Base-by-base conservation (phyloP, 2,113 vertebrate genomes). In the Pseudopipra pipra region DNA sequence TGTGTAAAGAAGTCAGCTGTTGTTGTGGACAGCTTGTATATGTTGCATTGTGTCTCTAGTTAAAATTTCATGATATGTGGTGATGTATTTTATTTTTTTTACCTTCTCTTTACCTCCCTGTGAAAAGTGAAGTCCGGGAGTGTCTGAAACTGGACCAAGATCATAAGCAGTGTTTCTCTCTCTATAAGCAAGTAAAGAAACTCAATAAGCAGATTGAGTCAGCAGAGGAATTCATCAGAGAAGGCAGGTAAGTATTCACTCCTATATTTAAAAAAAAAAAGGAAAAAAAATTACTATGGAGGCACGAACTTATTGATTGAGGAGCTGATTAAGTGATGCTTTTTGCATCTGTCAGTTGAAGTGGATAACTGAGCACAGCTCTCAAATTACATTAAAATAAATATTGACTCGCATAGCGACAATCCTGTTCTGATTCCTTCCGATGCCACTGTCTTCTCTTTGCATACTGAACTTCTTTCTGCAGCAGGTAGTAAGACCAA, bases 151-250 rank as follows among this genome's bases (percentile, higher is more conserved):
- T 99, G 93, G 99, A 99, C 95, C 99, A 99, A 51, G 99, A 99
- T 94, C 99, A 99, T 95, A 99, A 99, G 96, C 98, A 98, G 33
- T 99, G 99, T 93, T 99, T 99, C 97, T 98, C 98, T 91, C 99
- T 99, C 82, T 99, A 99, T 98, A 99, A 99, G 85, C 98, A 98
- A 97, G 99, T 99, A 39, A 99, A 99, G 98, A 99, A 99, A 95
- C 98, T 99, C 87, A 99, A 98, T 97, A 99, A 99, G 80, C 98
- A 99, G 97, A 99, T 99, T 5, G 96, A 97, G 83, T 98, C 98
- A 80, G 99, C 99, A 16, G 99, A 99, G 94, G 98, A 99, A 46
- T 97, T 99, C 56, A 99, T 99, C 92, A 97, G 98, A 96, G 98
- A 99, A 91, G 98, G 99, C 98, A 99, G 98, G 99, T 99, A 77